Conservation (phyloP, 2,797 vertebrate species). For the Sparus aurata region DNA sequence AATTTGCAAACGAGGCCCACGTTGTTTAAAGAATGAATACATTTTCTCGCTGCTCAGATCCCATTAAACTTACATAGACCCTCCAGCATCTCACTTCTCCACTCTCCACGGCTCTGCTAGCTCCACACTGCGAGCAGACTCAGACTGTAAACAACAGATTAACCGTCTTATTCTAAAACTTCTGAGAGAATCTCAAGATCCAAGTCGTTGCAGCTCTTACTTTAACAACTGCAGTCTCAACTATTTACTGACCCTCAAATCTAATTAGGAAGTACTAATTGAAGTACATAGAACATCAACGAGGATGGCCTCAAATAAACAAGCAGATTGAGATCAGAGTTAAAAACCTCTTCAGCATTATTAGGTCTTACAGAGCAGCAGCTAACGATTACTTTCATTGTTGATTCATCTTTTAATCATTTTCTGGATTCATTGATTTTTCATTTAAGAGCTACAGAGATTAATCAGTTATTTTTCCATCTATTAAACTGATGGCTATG, state of each 20-base stretch:
- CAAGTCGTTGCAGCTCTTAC: not conserved
- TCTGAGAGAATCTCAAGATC: not conserved
- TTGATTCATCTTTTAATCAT: not conserved
- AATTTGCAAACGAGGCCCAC: slow-evolving; percentile 31
- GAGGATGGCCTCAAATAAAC: not conserved
- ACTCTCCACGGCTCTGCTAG: slow-evolving; percentile 13
- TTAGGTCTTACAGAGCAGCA: not conserved
- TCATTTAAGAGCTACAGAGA: not conserved
- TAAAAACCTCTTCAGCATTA: not conserved
- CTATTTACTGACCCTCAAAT: not conserved
- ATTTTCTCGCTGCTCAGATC: slow-evolving; percentile 45
- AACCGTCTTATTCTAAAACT: not conserved
- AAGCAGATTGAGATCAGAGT: not conserved
- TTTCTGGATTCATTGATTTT: not conserved
- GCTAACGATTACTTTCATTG: no score
- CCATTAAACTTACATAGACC: slow-evolving; percentile 60
- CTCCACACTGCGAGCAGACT: slow-evolving; percentile 1
- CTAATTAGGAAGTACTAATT: not conserved
- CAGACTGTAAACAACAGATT: slow-evolving; percentile 3
- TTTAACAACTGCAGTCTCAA: not conserved
- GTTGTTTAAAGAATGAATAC: slow-evolving; percentile 62
- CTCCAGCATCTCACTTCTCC: slow-evolving; percentile 32
- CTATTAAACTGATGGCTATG: no score
- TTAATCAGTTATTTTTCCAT: no score
- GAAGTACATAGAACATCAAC: no score